Evolutionary conservation across 2,797 vertebrate species (phyloP).

Genomic region (Eutrigla gurnardus): DNA sequence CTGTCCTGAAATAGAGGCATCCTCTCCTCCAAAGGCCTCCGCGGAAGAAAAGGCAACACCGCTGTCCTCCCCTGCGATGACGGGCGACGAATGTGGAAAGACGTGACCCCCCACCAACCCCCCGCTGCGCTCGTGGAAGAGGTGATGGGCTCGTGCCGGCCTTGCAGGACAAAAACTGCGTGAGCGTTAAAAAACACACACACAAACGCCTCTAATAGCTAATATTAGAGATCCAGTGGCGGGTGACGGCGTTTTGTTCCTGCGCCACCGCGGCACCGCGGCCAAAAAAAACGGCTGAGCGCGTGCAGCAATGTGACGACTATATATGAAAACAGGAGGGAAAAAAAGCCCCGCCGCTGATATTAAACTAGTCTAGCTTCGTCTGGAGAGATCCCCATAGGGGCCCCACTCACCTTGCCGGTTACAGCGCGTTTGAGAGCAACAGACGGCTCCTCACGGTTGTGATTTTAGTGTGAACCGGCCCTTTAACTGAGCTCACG

Average conservation of each 20-base stretch:
- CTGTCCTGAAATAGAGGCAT: constrained; percentile 58
- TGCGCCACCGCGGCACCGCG: constrained; percentile 62
- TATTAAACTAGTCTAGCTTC: background rate
- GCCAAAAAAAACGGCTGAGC: constrained; percentile 29
- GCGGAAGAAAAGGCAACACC: background rate
- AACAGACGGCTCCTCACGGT: background rate
- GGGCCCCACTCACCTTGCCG: background rate
- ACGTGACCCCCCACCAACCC: constrained; percentile 54
- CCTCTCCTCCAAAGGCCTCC: constrained; percentile 28
- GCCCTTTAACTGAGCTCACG: constrained; percentile 58
- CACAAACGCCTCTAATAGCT: background rate
- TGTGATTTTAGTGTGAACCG: constrained; percentile 5
- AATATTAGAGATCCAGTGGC: constrained; percentile 10
- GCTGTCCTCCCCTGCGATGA: constrained; percentile 47
- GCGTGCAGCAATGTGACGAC: constrained; percentile 3
- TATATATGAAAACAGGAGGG: too few species aligned
- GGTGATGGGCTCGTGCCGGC: constrained; percentile 48
- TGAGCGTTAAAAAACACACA: constrained; percentile 4
- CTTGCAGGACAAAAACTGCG: constrained; percentile 54
- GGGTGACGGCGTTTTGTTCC: constrained; percentile 5
- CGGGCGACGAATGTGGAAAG: constrained; percentile 31
- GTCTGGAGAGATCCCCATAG: too few species aligned
- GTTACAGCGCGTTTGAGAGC: background rate
- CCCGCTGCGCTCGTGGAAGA: constrained; percentile 28
- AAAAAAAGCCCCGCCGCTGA: background rate